These are phyloP conservation scores for Didymodactylos carnosus DNA, from an alignment of 2,888 invertebrate species.

Conservation along the genomic window DNA sequence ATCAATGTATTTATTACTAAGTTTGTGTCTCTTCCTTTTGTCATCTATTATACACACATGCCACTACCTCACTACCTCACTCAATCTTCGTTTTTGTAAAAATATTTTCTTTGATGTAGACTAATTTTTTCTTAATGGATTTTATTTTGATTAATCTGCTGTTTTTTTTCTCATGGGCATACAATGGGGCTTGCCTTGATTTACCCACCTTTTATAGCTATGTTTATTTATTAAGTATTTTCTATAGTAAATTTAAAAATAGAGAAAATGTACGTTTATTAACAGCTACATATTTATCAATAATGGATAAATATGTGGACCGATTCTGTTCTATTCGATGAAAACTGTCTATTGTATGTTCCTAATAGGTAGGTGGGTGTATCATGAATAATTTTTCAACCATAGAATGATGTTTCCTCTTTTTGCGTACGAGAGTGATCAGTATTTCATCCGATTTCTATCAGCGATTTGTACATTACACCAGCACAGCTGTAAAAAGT, in stretches of 20 bases:
- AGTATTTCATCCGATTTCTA: constrained; percentile 76
- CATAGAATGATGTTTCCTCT: constrained; percentile 43
- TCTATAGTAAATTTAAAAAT: too few species aligned
- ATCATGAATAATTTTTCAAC: not conserved
- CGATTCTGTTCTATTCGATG: constrained; percentile 34
- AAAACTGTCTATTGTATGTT: constrained; percentile 7
- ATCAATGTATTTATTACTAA: too few species aligned
- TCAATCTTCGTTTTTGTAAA: too few species aligned
- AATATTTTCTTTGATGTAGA: too few species aligned
- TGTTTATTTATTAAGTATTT: too few species aligned
- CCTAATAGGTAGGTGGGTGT: not conserved
- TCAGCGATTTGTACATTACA: constrained; percentile 68
- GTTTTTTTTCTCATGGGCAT: not conserved
- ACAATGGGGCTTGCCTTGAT: too few species aligned
- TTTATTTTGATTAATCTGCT: too few species aligned
- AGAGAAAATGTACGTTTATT: not conserved
- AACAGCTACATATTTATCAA: not conserved
- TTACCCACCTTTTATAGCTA: too few species aligned
- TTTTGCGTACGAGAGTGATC: constrained; percentile 42
- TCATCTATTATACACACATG: too few species aligned
- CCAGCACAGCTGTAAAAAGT: constrained; percentile 60
- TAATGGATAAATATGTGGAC: constrained; percentile 49
- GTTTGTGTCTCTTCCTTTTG: too few species aligned
- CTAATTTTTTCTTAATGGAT: too few species aligned
- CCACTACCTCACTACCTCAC: too few species aligned